Conservation (phyloP, 2,113 vertebrate genomes). For the Azemiops feae region DNA sequence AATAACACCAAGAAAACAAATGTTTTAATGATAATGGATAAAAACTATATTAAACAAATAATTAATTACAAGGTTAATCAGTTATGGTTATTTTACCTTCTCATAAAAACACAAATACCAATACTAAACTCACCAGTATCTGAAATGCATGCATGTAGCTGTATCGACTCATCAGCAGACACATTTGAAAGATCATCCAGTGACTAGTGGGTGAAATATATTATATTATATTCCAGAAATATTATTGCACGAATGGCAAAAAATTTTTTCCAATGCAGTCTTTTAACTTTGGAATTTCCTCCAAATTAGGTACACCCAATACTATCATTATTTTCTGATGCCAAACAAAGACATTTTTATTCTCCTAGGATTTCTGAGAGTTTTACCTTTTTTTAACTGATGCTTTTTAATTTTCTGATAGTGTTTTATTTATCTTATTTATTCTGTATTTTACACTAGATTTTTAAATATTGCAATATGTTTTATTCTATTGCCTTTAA, state of each 20-base stretch:
- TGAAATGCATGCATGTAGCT: constrained; percentile 94
- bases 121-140: constrained; percentile 84
- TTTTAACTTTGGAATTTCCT: not conserved
- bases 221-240: not conserved
- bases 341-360: not conserved
- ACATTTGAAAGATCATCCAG: constrained; percentile 92
- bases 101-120: not conserved
- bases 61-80: not conserved
- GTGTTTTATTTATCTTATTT: too few species aligned
- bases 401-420: not conserved
- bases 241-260: not conserved
- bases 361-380: not conserved
- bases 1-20: not conserved
- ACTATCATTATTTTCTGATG: not conserved
- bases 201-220: constrained; percentile 79
- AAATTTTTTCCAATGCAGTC: not conserved
- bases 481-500: not conserved
- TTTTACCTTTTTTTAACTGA: not conserved
- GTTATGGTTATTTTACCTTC: not conserved
- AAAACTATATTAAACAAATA: constrained; percentile 3
- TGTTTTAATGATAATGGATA: constrained; percentile 7
- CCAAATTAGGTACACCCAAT: not conserved
- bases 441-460: not conserved
- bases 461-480: not conserved
- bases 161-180: constrained; percentile 85